A percentile compares a stretch with the other conserved stretches of the same genome.
Conservation (phyloP, 2,113 vertebrate genomes). For the Bucco capensis region DNA sequence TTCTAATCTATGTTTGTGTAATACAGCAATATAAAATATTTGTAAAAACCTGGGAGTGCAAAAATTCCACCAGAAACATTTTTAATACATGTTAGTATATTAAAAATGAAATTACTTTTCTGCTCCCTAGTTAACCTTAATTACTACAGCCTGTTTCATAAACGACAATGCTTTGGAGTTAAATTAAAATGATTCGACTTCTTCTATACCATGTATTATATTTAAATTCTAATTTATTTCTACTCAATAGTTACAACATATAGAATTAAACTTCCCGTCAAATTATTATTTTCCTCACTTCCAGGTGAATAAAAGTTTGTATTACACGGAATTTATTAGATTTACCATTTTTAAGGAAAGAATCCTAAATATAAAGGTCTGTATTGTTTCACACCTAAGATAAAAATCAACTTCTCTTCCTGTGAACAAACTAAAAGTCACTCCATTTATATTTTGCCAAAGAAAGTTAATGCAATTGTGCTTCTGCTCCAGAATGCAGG, state of each 20-base stretch:
- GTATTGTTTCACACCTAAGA: neutral
- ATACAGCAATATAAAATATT: neutral
- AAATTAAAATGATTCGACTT: slow-evolving; percentile 13
- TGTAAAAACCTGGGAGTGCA: neutral
- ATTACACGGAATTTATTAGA: neutral
- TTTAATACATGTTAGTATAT: neutral
- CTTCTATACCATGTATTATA: neutral
- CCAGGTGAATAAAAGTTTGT: neutral
- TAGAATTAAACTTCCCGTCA: neutral
- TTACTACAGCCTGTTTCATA: slow-evolving; percentile 11
- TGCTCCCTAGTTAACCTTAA: neutral
- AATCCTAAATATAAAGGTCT: neutral
- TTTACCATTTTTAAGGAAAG: neutral
- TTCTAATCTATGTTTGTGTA: neutral
- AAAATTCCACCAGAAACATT: neutral
- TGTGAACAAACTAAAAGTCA: neutral
- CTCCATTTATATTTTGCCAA: neutral
- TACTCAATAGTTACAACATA: neutral
- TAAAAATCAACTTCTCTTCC: neutral
- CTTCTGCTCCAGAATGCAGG: neutral
- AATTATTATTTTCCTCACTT: neutral
- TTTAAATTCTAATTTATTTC: neutral
- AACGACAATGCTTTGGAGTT: neutral
- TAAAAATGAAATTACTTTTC: neutral
- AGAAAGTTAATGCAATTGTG: neutral